Conservation (phyloP, 2,113 vertebrate genomes). For the Ascaphus truei region DNA sequence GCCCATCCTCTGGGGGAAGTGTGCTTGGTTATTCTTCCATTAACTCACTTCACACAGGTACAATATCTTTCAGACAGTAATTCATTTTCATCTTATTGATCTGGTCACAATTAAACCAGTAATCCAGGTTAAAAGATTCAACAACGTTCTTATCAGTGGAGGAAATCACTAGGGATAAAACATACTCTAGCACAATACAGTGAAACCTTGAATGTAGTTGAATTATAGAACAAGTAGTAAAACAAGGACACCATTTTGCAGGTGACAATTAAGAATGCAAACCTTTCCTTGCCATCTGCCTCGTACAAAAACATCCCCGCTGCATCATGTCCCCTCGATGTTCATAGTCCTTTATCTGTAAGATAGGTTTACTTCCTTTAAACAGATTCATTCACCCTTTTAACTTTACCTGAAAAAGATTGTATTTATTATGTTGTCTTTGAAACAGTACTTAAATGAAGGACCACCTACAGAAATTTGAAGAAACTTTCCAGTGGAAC, state of each 20-base stretch:
- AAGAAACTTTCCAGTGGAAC: too few species aligned
- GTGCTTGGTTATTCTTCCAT: conserved; percentile 12
- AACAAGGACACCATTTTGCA: neutral
- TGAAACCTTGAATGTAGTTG: conserved; percentile 7
- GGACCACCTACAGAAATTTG: too few species aligned
- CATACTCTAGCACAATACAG: neutral
- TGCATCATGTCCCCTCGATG: neutral
- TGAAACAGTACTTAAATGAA: too few species aligned
- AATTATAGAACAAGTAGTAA: conserved; percentile 5
- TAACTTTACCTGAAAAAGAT: too few species aligned
- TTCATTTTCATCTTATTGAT: conserved; percentile 29
- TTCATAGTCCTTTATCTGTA: too few species aligned
- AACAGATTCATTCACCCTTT: too few species aligned
- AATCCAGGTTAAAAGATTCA: conserved; percentile 25
- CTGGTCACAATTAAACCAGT: conserved; percentile 20
- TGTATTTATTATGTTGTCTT: too few species aligned
- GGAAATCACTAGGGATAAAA: conserved; percentile 16
- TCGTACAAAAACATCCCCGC: neutral
- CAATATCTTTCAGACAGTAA: conserved; percentile 29
- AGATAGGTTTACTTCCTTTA: too few species aligned
- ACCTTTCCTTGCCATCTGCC: neutral
- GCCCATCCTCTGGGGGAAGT: neutral
- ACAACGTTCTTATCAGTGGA: conserved; percentile 10
- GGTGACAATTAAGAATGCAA: conserved; percentile 13
- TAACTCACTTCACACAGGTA: conserved; percentile 21